Conservation (phyloP, 2,797 vertebrate species). For the Selene dorsalis region DNA sequence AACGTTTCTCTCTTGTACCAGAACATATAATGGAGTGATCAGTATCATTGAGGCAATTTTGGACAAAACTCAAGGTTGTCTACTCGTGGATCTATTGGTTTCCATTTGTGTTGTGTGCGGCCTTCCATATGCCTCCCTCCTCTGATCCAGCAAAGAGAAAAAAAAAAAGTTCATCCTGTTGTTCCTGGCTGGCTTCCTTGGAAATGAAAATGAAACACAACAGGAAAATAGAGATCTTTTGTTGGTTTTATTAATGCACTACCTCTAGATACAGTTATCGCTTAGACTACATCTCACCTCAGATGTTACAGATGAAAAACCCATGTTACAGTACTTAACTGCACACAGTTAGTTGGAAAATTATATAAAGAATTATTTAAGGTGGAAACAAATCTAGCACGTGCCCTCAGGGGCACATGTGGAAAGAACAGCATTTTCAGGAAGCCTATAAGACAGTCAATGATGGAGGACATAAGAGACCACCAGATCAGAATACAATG, state of each 20-base stretch:
- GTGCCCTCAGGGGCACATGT: constrained; percentile 15
- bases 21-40: constrained; percentile 64
- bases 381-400: not conserved
- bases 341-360: not conserved
- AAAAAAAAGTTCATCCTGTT: constrained; percentile 61
- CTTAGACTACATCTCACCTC: constrained; percentile 24
- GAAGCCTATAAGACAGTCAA: not conserved
- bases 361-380: not conserved
- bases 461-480: constrained; percentile 3
- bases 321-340: not conserved
- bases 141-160: constrained; percentile 44
- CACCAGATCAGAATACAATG: not conserved
- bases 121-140: constrained; percentile 63
- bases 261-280: constrained; percentile 12
- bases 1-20: constrained; percentile 56
- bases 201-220: constrained; percentile 51
- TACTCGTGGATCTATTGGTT: constrained; percentile 71
- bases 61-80: constrained; percentile 65
- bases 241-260: constrained; percentile 40
- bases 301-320: constrained; percentile 21
- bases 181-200: constrained; percentile 67
- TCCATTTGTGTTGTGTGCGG: constrained; percentile 65
- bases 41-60: constrained; percentile 64
- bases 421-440: constrained; percentile 6
- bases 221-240: constrained; percentile 39